phyloP scores from a whole-genome alignment of 2,888 invertebrate genomes.

The Drosophila algonquin region DNA sequence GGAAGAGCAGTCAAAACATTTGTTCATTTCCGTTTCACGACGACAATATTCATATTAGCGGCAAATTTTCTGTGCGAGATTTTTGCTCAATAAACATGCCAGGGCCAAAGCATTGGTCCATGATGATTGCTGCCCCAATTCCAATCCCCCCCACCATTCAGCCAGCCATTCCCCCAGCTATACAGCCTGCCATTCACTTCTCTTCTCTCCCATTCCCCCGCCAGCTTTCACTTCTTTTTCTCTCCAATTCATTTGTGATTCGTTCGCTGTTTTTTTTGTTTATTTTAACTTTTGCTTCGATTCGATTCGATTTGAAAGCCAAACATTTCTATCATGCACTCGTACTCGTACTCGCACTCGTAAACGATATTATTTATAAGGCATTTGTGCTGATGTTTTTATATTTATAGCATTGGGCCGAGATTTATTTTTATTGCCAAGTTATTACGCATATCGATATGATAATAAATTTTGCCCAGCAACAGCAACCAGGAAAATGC shows the following conservation, averaged over 20 bases:
- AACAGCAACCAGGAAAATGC: constrained; percentile 40
- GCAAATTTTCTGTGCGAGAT: constrained; percentile 61
- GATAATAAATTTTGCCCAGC: constrained; percentile 72
- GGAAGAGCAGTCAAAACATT: constrained; percentile 52
- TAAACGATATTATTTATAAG: constrained; percentile 69
- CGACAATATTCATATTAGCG: constrained; percentile 79
- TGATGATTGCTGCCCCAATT: constrained; percentile 40
- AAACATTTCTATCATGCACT: constrained; percentile 42
- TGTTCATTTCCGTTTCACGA: constrained; percentile 74
- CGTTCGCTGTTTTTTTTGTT: constrained; percentile 32
- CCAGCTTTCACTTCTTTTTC: no score
- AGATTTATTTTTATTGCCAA: constrained; percentile 80
- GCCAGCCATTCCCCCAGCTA: not conserved
- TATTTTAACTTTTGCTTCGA: constrained; percentile 41
- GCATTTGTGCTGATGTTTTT: constrained; percentile 74
- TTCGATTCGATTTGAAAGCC: constrained; percentile 73
- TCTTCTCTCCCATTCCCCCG: not conserved
- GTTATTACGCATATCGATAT: constrained; percentile 80
- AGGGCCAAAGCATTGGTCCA: constrained; percentile 58
- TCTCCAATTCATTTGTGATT: not conserved
- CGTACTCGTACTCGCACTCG: not conserved
- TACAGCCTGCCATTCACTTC: no score
- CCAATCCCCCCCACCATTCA: not conserved
- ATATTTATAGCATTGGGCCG: constrained; percentile 75
- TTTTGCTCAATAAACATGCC: constrained; percentile 49